Conservation (phyloP, 2,113 vertebrate genomes). For the Mesembrinibis cayennensis region DNA sequence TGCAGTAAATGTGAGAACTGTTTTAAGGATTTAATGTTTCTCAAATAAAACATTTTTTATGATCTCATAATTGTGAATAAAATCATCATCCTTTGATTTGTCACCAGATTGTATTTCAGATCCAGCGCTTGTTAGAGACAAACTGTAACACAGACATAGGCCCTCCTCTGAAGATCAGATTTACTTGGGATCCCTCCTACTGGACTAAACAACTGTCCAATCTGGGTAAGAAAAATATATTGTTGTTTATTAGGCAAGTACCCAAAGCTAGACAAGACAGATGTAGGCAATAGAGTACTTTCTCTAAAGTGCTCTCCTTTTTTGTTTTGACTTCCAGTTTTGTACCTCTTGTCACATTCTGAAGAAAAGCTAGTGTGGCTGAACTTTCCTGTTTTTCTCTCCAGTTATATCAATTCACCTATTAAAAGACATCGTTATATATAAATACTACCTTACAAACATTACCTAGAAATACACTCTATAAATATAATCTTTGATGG, state of each 20-base stretch:
- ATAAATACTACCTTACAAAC: background rate
- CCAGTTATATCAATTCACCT: background rate
- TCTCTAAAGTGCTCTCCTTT: background rate
- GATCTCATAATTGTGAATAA: background rate
- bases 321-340: background rate
- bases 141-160: slow-evolving; percentile 80
- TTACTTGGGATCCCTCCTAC: slow-evolving; percentile 96
- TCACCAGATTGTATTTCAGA: slow-evolving; percentile 92
- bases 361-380: background rate
- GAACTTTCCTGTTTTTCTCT: background rate
- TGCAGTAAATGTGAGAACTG: background rate
- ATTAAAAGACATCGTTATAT: background rate
- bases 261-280: background rate
- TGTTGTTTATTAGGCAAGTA: background rate
- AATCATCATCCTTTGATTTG: background rate
- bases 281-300: background rate
- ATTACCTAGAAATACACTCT: background rate
- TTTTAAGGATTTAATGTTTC: background rate
- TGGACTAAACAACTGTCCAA: slow-evolving; percentile 94
- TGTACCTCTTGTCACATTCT: background rate
- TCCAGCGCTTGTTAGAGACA: slow-evolving; percentile 90
- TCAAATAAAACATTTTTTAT: background rate
- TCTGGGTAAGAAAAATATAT: slow-evolving; percentile 77
- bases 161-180: slow-evolving; percentile 90
- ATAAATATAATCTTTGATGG: background rate